phyloP scores from a whole-genome alignment of 2,888 invertebrate genomes.

The Agrotis segetum region DNA sequence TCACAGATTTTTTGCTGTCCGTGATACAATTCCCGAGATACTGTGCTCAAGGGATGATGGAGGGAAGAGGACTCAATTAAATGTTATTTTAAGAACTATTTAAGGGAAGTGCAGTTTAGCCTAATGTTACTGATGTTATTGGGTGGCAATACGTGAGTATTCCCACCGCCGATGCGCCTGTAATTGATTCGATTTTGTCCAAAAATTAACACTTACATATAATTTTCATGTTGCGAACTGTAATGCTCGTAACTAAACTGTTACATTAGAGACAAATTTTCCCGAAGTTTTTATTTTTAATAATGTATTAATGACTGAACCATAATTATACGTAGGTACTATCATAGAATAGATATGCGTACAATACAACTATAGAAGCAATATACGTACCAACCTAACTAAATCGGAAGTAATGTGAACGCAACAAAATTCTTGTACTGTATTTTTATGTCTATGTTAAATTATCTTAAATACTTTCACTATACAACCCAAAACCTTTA shows the following conservation, averaged over 20 bases:
- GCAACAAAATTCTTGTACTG: neutral
- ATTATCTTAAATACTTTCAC: neutral
- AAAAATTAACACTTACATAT: too few species aligned
- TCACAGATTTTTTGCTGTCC: constrained; percentile 92
- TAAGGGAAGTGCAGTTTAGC: constrained; percentile 52
- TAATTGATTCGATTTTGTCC: too few species aligned
- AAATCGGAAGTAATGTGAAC: neutral
- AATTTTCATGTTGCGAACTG: too few species aligned
- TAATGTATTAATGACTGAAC: neutral
- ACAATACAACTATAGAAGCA: too few species aligned
- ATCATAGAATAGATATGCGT: too few species aligned
- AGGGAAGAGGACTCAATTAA: constrained; percentile 88
- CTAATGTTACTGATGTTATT: constrained; percentile 2
- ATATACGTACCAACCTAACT: neutral
- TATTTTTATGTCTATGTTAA: neutral
- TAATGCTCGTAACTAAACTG: too few species aligned
- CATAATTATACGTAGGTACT: neutral
- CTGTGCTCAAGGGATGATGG: constrained; percentile 93
- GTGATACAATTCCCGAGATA: constrained; percentile 94
- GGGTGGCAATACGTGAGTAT: too few species aligned
- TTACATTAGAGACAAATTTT: too few species aligned
- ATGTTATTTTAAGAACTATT: constrained; percentile 41
- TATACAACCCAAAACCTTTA: too few species aligned
- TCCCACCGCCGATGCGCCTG: too few species aligned
- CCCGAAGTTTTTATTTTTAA: too few species aligned